A percentile compares a stretch with the other conserved stretches of the same genome.
These are phyloP conservation scores for Noturus placidus DNA, from an alignment of 2,113 vertebrate genomes.

Conservation along the genomic window DNA sequence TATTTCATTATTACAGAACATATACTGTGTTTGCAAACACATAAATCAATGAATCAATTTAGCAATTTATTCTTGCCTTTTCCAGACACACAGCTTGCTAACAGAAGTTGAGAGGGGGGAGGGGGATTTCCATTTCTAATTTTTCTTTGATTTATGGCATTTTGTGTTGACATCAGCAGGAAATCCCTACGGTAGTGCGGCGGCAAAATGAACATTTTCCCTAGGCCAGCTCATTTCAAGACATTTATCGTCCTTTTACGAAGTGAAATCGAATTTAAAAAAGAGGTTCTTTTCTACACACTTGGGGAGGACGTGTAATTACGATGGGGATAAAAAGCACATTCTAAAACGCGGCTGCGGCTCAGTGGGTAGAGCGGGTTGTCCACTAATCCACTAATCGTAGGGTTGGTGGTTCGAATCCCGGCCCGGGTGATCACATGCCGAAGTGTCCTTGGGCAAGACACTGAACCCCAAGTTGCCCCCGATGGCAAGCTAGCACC, in stretches of 20 bases:
- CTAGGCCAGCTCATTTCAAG: background rate
- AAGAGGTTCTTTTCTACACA: conserved; percentile 10
- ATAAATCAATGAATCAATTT: background rate
- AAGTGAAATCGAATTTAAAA: background rate
- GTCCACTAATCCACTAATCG: too few relatives aligned
- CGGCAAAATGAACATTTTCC: conserved; percentile 17
- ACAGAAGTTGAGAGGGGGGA: conserved; percentile 32
- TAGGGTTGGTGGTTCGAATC: too few relatives aligned
- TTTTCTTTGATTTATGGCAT: conserved; percentile 28
- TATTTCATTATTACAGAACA: background rate
- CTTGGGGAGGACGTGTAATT: too few relatives aligned
- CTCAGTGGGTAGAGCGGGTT: too few relatives aligned
- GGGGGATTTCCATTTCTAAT: conserved; percentile 1
- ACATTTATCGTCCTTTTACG: background rate
- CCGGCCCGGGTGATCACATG: too few relatives aligned
- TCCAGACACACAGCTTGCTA: background rate
- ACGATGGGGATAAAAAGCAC: background rate
- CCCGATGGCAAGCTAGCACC: too few relatives aligned
- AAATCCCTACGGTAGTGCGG: conserved; percentile 8
- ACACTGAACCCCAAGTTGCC: too few relatives aligned
- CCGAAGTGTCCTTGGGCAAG: too few relatives aligned
- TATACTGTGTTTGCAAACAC: background rate
- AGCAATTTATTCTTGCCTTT: background rate
- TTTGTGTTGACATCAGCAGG: conserved; percentile 15
- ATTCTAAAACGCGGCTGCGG: too few relatives aligned